Conservation (phyloP, 1,140 invertebrate species). For the Atopsyche davidsoni region DNA sequence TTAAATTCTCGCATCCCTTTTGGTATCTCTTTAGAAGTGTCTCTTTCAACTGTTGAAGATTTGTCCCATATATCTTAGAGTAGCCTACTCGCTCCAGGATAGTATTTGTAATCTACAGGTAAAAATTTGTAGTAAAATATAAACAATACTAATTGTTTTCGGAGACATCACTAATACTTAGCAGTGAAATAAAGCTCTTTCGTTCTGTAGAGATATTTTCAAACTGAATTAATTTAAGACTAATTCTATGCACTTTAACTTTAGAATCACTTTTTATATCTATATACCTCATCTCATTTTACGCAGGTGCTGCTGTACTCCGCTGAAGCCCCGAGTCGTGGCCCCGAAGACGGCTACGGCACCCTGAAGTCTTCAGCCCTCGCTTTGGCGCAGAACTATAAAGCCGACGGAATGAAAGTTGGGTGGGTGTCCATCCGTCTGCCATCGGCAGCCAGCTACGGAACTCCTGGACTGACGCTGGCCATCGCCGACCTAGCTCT, state of each 20-base stretch:
- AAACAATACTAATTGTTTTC: no score
- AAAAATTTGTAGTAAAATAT: no score
- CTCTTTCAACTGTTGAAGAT: no score
- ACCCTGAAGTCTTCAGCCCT: constrained; percentile 58
- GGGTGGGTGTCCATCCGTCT: constrained; percentile 62
- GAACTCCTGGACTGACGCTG: constrained; percentile 50
- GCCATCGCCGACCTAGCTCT: constrained; percentile 64
- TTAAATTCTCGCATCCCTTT: no score
- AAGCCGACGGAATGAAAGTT: constrained; percentile 50
- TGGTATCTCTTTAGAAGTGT: no score
- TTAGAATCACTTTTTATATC: neutral
- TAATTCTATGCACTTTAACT: constrained; percentile 14
- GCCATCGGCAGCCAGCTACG: constrained; percentile 38
- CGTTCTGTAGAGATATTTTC: no score
- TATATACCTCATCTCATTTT: neutral
- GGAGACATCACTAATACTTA: no score
- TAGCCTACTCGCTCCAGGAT: no score
- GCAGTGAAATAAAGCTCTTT: no score
- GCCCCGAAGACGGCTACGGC: constrained; percentile 57
- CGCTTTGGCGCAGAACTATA: constrained; percentile 60
- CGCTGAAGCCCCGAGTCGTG: constrained; percentile 56
- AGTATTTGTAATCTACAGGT: no score
- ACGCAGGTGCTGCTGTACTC: constrained; percentile 59
- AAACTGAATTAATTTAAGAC: no score
- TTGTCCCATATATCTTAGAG: no score